phyloP scores from a whole-genome alignment of 2,113 vertebrate genomes.

The Microtus oregoni region DNA sequence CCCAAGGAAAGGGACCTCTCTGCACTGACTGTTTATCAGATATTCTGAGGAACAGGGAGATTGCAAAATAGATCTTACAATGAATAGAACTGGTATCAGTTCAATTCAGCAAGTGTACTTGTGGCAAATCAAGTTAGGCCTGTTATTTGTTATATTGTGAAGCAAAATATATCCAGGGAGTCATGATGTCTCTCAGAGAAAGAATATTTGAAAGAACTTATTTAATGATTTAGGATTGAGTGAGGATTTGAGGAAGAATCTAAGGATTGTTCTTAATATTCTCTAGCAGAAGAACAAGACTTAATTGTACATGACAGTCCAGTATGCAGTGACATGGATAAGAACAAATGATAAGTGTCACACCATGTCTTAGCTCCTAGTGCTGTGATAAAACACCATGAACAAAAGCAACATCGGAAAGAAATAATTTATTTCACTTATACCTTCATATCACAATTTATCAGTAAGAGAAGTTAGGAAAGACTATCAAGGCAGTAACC shows the following conservation, averaged over 20 bases:
- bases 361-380: neutral
- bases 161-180: neutral
- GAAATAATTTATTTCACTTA: neutral
- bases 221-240: neutral
- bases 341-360: neutral
- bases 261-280: conserved; percentile 7
- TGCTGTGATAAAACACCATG: neutral
- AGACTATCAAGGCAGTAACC: neutral
- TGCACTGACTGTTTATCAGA: neutral
- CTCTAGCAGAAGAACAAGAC: neutral
- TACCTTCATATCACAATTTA: too few species aligned
- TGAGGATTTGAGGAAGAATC: neutral
- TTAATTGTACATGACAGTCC: neutral
- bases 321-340: neutral
- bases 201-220: neutral
- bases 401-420: neutral
- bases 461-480: neutral
- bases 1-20: neutral
- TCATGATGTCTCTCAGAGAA: conserved; percentile 3
- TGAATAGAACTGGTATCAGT: neutral
- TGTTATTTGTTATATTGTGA: neutral
- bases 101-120: neutral
- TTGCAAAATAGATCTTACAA: neutral
- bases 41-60: neutral
- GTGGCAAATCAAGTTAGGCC: neutral